Evolutionary conservation across 1,140 invertebrate species (phyloP).

Genomic region (Macrosteles quadrilineatus): DNA sequence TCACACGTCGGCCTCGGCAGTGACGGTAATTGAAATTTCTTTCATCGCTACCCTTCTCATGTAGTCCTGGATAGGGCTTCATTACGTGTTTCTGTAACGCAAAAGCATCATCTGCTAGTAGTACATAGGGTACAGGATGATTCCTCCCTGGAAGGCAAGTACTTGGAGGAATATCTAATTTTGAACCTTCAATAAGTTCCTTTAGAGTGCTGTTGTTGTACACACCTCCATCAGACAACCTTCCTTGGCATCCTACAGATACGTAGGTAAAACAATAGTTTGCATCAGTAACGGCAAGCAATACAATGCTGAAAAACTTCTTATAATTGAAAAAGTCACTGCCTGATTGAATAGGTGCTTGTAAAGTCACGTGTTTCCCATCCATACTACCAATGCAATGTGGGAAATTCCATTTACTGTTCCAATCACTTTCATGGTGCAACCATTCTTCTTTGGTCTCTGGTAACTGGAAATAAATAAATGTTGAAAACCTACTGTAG

Average conservation of each 20-base stretch:
- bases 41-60: slow-evolving; percentile 41
- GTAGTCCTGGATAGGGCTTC: slow-evolving; percentile 49
- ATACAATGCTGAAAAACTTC: slow-evolving; percentile 23
- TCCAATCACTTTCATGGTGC: neutral
- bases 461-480: neutral
- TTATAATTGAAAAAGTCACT: slow-evolving; percentile 32
- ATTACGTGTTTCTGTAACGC: slow-evolving; percentile 48
- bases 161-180: slow-evolving; percentile 17
- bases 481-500: no score
- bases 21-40: slow-evolving; percentile 33
- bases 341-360: slow-evolving; percentile 44
- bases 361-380: slow-evolving; percentile 28
- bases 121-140: slow-evolving; percentile 43
- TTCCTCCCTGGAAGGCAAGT: neutral
- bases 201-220: slow-evolving; percentile 1
- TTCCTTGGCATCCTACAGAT: slow-evolving; percentile 6
- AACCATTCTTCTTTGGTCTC: neutral
- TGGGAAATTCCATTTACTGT: neutral
- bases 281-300: slow-evolving; percentile 26
- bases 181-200: slow-evolving; percentile 21
- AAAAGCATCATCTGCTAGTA: slow-evolving; percentile 57
- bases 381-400: neutral
- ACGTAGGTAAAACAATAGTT: slow-evolving; percentile 32
- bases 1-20: slow-evolving; percentile 4
- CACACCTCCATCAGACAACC: slow-evolving; percentile 7